Conservation (phyloP, 2,797 vertebrate species). For the Meriones psammophilus region DNA sequence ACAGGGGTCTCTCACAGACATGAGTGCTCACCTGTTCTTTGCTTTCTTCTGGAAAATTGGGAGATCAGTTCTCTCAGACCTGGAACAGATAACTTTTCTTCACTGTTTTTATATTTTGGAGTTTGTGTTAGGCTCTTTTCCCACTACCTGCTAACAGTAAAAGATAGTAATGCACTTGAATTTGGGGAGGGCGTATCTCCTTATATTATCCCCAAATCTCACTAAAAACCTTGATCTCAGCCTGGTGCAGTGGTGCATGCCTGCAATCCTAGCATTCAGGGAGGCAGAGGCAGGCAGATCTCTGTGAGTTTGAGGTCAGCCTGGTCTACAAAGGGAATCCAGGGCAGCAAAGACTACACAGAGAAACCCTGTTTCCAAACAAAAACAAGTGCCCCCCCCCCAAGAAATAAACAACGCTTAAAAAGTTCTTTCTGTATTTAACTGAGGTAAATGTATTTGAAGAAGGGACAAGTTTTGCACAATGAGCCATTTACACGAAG, state of each 20-base stretch:
- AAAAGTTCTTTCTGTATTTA: not conserved
- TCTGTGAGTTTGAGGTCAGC: no score
- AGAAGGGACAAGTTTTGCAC: not conserved
- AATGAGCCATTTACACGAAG: not conserved
- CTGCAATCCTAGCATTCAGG: no score
- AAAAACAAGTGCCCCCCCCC: no score
- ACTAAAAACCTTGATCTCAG: not conserved
- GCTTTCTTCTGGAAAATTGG: not conserved
- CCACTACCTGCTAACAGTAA: not conserved
- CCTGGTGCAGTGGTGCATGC: no score
- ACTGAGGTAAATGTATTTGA: not conserved
- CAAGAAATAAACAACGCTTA: no score
- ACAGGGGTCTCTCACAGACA: not conserved
- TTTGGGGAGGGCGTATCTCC: not conserved
- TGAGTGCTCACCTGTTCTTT: not conserved
- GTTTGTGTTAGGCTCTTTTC: not conserved
- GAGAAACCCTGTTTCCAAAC: no score
- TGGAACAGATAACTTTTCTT: not conserved
- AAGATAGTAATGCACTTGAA: not conserved
- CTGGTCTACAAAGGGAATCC: no score
- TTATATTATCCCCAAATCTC: not conserved
- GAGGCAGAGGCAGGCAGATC: no score
- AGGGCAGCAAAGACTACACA: no score
- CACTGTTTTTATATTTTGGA: not conserved
- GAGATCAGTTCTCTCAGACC: not conserved